Percentiles rank a stretch among this genome's conserved stretches.
Conservation (phyloP, 2,113 vertebrate genomes). For the Hystrix brachyura region DNA sequence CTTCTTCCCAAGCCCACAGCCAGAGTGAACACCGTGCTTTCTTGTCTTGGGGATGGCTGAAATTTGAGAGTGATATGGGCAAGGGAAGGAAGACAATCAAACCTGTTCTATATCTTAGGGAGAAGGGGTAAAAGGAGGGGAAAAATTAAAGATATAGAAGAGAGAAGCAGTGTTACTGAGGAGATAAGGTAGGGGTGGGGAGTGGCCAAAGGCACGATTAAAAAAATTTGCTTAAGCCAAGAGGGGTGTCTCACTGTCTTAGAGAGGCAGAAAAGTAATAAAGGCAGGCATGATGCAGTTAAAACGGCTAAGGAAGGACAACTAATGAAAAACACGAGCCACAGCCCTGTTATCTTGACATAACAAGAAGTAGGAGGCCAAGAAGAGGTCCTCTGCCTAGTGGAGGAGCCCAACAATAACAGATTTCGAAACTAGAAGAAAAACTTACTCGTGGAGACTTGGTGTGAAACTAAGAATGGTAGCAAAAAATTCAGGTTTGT, state of each 20-base stretch:
- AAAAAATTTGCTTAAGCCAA: neutral
- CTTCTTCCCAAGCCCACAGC: neutral
- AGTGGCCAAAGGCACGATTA: neutral
- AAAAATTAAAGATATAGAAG: neutral
- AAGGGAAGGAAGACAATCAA: neutral
- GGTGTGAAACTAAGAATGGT: neutral
- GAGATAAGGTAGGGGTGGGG: neutral
- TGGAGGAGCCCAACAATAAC: neutral
- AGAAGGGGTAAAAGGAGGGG: neutral
- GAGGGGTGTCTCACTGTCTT: neutral
- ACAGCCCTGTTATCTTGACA: neutral
- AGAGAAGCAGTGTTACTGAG: neutral
- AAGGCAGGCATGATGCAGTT: neutral
- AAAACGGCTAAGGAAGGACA: neutral
- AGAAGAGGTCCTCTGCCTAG: neutral
- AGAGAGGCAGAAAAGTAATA: neutral
- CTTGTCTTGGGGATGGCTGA: neutral
- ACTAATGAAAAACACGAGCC: neutral
- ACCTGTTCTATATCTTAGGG: neutral
- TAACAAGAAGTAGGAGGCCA: neutral
- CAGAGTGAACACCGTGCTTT: neutral
- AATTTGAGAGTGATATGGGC: neutral
- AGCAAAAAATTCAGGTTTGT: slow-evolving; percentile 22
- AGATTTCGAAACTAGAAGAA: slow-evolving; percentile 30
- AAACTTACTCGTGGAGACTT: slow-evolving; percentile 21